Base-by-base conservation (phyloP, 2,113 vertebrate genomes). In the Phalacrocorax pelagicus region DNA sequence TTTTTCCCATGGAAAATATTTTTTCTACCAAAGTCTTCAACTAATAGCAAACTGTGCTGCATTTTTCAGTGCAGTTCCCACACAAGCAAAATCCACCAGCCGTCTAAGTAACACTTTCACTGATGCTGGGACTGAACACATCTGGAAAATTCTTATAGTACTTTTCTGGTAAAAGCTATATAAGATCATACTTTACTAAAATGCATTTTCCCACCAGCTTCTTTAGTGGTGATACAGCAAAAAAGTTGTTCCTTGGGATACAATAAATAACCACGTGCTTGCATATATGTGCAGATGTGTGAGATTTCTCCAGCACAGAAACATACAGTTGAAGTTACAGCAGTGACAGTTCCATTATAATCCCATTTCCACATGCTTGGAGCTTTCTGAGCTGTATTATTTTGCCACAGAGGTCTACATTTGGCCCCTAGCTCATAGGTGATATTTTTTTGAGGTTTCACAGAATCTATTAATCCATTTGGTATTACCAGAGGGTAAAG, bases 401-500 rank as follows among this genome's bases (percentile, higher is more conserved):
- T 97, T 77, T 94, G 84, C 82, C 89, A 82, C 47, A 62, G 30
- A 87, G 42, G 78, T 80, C 91, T 95, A 95, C 62, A 66, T 87
- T 85, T 91, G 73, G 66, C 62, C 86, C 62, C 66, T 72, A 83
- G 71, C 70, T 86, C 77, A 80, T 32, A 67, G 51, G 78, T 70
- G 62, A 30, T 63, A 5, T 63, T 90, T 82, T 77, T 85, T 40
- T 36, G 30, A 65, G 46, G 66, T 81, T 95, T 94, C 63, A 36
- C 63, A 82, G 85, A 92, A 67, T 10, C 84, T 92, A 74, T 86
- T 94, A 96, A 92, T 95, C 71, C 78, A 52, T 92, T 95, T 73
- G 90, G 46, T 90, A 74, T 63, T 93, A 79, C 87, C 67, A 91
- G 91, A 73, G 74, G 87, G 91, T 91, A 93, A 97, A 95, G 63